phyloP scores from a whole-genome alignment of 2,888 invertebrate genomes.

The Drosophila kuntzei region DNA sequence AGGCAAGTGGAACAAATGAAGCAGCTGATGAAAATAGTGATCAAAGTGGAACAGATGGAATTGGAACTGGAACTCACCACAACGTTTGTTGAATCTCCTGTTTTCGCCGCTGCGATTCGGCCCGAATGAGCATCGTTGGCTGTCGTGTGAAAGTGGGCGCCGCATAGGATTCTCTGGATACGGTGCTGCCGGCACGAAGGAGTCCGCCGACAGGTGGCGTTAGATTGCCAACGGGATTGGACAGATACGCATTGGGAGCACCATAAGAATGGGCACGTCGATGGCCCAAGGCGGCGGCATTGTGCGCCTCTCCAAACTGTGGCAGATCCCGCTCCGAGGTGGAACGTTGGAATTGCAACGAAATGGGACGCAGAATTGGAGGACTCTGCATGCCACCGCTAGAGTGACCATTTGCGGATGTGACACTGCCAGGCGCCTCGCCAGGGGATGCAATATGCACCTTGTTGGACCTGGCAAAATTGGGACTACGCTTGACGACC shows the following conservation, averaged over 20 bases:
- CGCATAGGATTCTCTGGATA: constrained; percentile 84
- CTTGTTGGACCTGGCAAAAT: constrained; percentile 74
- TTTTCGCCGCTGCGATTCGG: constrained; percentile 82
- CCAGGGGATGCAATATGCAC: constrained; percentile 57
- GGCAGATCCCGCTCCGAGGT: constrained; percentile 83
- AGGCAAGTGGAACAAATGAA: neutral
- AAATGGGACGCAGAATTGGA: constrained; percentile 66
- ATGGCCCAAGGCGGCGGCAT: constrained; percentile 67
- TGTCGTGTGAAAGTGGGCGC: constrained; percentile 83
- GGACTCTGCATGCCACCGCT: constrained; percentile 36
- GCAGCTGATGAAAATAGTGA: neutral
- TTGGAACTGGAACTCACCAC: constrained; percentile 67
- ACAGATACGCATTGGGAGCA: constrained; percentile 76
- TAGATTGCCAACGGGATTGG: constrained; percentile 53
- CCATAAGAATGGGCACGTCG: constrained; percentile 85
- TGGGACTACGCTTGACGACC: constrained; percentile 83
- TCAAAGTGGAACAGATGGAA: neutral
- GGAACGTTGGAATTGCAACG: constrained; percentile 83
- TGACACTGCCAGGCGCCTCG: constrained; percentile 8
- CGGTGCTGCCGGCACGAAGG: constrained; percentile 76
- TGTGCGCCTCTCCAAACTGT: constrained; percentile 52
- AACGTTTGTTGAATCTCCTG: constrained; percentile 82
- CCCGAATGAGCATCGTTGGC: constrained; percentile 81
- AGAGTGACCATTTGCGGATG: constrained; percentile 26
- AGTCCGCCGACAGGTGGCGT: constrained; percentile 52